Percentiles rank a stretch among this genome's conserved stretches.
These are phyloP conservation scores for Tympanoctomys barrerae DNA, from an alignment of 2,797 vertebrate genomes.

Conservation along the genomic window DNA sequence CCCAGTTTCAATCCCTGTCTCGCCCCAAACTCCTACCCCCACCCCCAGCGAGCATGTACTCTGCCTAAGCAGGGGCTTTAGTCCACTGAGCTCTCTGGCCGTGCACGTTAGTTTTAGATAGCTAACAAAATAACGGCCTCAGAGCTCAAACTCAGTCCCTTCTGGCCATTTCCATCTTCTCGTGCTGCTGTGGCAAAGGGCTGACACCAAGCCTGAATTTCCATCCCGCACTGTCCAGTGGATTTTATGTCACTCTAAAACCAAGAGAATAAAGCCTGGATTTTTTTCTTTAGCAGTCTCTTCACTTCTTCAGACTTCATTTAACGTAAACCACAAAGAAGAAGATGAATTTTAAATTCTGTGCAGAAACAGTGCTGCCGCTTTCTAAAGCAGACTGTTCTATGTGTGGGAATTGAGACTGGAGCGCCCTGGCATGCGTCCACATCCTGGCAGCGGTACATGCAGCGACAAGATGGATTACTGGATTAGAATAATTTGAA, in stretches of 20 bases:
- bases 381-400: conserved; percentile 1
- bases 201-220: conserved; percentile 4
- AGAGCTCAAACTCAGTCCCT: conserved; percentile 15
- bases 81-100: too few species aligned
- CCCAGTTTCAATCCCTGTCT: too few species aligned
- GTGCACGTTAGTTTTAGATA: neutral
- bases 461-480: neutral
- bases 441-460: neutral
- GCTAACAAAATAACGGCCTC: conserved; percentile 42
- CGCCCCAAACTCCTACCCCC: too few species aligned
- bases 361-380: conserved; percentile 18
- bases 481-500: conserved; percentile 25
- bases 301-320: conserved; percentile 45
- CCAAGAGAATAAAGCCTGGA: conserved; percentile 5
- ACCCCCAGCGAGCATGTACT: too few species aligned
- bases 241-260: conserved; percentile 33
- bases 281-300: conserved; percentile 59
- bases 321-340: conserved; percentile 38
- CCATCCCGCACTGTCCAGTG: conserved; percentile 24
- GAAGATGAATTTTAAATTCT: conserved; percentile 59
- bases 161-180: conserved; percentile 22
- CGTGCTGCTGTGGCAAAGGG: neutral
- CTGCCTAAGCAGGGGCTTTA: too few species aligned
- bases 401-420: neutral
- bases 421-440: neutral